Evolutionary conservation across 1,140 invertebrate species (phyloP).

Genomic region (Apis cerana): DNA sequence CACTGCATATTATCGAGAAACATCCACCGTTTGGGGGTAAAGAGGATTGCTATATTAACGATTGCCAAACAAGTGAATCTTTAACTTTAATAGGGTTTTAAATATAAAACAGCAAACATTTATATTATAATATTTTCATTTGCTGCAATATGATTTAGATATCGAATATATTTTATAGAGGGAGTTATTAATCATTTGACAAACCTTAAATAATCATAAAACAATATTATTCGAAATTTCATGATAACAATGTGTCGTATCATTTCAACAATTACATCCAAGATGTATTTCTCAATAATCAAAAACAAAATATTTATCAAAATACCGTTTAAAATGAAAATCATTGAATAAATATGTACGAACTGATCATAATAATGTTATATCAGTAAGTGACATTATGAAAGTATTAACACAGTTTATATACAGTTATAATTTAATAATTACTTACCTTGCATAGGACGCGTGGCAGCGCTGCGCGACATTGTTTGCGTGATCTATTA

Average conservation of each 20-base stretch:
- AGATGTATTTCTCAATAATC: background rate
- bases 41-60: conserved; percentile 60
- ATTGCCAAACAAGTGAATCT: conserved; percentile 22
- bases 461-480: conserved; percentile 69
- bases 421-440: conserved; percentile 4
- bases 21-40: conserved; percentile 48
- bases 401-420: background rate
- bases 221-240: background rate
- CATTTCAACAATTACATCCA: background rate
- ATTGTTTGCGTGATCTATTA: conserved; percentile 61
- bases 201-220: background rate
- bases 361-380: background rate
- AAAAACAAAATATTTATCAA: background rate
- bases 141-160: background rate
- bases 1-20: background rate
- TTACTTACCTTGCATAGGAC: conserved; percentile 70
- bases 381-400: background rate
- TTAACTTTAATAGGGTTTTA: background rate
- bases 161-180: background rate
- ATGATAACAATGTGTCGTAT: background rate
- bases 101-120: background rate
- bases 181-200: conserved; percentile 1
- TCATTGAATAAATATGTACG: conserved; percentile 41
- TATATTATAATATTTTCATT: background rate
- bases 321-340: conserved; percentile 41